phyloP scores from a whole-genome alignment of 1,140 invertebrate genomes.

The Nylanderia fulva region DNA sequence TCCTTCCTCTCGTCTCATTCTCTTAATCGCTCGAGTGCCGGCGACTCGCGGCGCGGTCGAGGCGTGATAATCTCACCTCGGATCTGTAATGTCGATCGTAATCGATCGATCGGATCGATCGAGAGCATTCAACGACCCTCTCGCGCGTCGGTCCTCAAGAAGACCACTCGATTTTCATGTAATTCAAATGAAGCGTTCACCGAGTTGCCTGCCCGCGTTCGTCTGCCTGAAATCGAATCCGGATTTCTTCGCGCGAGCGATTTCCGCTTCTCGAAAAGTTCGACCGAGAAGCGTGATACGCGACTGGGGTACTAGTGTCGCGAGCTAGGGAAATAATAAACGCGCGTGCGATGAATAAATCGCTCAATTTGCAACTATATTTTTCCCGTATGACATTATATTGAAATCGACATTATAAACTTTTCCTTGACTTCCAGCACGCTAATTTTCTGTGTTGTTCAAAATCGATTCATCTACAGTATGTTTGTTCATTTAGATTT shows the following conservation, averaged over 20 bases:
- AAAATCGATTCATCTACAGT: too few relatives aligned
- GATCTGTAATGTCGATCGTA: constrained; percentile 68
- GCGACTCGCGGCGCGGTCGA: constrained; percentile 71
- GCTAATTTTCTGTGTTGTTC: too few relatives aligned
- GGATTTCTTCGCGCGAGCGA: constrained; percentile 28
- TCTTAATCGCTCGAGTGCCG: constrained; percentile 70
- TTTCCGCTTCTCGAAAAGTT: constrained; percentile 16
- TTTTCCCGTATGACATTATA: not conserved
- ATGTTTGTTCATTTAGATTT: too few relatives aligned
- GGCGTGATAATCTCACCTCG: constrained; percentile 76
- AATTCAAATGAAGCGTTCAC: constrained; percentile 71
- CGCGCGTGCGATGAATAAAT: not conserved
- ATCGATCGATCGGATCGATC: constrained; percentile 75
- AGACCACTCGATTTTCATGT: constrained; percentile 73
- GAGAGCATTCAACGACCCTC: constrained; percentile 62
- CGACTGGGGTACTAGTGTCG: not conserved
- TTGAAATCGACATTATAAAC: not conserved
- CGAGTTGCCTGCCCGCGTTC: constrained; percentile 26
- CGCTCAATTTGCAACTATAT: not conserved
- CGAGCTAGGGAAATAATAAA: not conserved
- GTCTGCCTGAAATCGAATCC: constrained; percentile 41
- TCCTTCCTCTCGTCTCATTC: not conserved
- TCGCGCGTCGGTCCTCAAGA: constrained; percentile 42
- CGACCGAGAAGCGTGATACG: not conserved
- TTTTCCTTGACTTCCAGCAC: too few relatives aligned